Percentiles rank a stretch among this genome's conserved stretches.
phyloP scores from a whole-genome alignment of 2,888 invertebrate species.

The Epicampocera succincta region DNA sequence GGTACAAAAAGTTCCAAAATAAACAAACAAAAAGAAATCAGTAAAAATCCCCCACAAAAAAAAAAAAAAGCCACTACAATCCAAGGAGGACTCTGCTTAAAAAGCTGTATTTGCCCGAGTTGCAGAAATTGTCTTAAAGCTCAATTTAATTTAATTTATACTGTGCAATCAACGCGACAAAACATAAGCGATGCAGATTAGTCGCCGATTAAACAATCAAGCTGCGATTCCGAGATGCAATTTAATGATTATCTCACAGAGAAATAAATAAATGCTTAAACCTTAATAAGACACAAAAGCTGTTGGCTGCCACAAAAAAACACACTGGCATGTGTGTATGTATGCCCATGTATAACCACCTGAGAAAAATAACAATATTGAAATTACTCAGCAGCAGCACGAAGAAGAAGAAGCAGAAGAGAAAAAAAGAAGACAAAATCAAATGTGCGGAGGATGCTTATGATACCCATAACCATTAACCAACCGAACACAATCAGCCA shows the following conservation, averaged over 20 bases:
- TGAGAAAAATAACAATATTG: conserved; percentile 54
- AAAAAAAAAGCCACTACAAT: conserved; percentile 21
- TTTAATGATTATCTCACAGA: conserved; percentile 69
- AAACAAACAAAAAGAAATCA: conserved; percentile 27
- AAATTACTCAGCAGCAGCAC: conserved; percentile 40
- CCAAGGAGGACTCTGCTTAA: conserved; percentile 43
- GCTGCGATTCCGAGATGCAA: conserved; percentile 72
- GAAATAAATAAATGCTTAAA: conserved; percentile 62
- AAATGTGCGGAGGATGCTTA: conserved; percentile 65
- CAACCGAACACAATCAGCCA: conserved; percentile 54
- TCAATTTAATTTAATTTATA: conserved; percentile 73
- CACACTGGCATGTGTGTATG: not conserved
- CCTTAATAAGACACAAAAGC: conserved; percentile 58
- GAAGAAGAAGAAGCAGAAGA: too few species aligned
- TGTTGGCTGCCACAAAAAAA: conserved; percentile 18
- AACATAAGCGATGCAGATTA: conserved; percentile 72
- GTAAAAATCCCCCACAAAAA: conserved; percentile 16
- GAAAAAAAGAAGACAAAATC: conserved; percentile 15
- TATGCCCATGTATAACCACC: conserved; percentile 28
- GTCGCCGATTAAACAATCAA: conserved; percentile 73
- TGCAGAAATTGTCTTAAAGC: conserved; percentile 67
- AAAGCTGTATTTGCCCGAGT: conserved; percentile 61
- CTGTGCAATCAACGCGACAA: conserved; percentile 70
- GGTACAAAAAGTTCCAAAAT: conserved; percentile 49
- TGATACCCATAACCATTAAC: conserved; percentile 61